These are phyloP conservation scores for Stenolophus ochropezus DNA, from an alignment of 2,888 invertebrate genomes.

Conservation along the genomic window DNA sequence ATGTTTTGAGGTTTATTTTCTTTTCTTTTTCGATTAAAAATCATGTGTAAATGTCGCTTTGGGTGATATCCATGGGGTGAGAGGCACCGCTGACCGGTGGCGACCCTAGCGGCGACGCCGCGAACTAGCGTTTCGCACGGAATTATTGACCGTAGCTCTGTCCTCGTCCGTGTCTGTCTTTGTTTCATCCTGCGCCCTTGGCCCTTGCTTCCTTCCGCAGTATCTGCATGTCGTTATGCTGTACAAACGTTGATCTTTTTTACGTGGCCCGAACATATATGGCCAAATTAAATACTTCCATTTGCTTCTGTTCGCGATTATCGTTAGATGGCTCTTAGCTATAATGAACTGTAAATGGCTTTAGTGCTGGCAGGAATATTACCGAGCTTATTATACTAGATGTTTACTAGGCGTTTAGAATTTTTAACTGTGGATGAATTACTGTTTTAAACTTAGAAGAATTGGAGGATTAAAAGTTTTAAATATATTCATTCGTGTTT, in stretches of 20 bases:
- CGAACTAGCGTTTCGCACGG: conserved; percentile 59
- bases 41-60: not conserved
- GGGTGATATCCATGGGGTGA: not conserved
- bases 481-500: too few species aligned
- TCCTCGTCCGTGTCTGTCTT: conserved; percentile 22
- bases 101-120: conserved; percentile 59
- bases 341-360: conserved; percentile 40
- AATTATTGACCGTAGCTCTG: conserved; percentile 61
- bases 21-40: not conserved
- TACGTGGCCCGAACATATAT: conserved; percentile 41
- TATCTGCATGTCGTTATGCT: conserved; percentile 57
- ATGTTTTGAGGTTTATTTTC: too few species aligned
- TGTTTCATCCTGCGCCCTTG: conserved; percentile 17
- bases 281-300: conserved; percentile 53
- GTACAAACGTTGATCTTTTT: conserved; percentile 58
- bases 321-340: conserved; percentile 25
- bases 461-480: too few species aligned
- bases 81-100: conserved; percentile 55
- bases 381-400: not conserved
- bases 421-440: not conserved
- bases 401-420: not conserved
- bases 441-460: not conserved
- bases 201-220: conserved; percentile 30
- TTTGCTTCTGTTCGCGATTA: conserved; percentile 39
- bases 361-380: conserved; percentile 1